Evolutionary conservation across 1,140 invertebrate species (phyloP).

Genomic region (Diplogasteroides magnus): DNA sequence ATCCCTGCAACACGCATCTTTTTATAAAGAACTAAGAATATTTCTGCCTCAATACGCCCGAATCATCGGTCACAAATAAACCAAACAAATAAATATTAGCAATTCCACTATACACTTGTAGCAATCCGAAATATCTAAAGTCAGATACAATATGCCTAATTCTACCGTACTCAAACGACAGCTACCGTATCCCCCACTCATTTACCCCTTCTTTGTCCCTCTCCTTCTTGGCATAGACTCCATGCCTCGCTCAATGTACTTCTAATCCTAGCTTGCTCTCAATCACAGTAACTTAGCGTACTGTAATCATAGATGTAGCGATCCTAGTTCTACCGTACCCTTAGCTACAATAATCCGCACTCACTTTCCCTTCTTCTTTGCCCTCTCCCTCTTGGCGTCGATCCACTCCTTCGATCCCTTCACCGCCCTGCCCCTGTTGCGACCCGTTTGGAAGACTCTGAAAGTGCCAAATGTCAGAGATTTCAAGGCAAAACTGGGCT

Average conservation of each 20-base stretch:
- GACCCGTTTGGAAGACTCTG: constrained; percentile 21
- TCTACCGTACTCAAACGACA: neutral
- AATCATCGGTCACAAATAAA: neutral
- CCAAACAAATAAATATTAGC: neutral
- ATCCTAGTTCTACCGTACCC: no score
- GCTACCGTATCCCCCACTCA: neutral
- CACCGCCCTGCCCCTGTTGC: constrained; percentile 14
- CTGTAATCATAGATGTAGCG: no score
- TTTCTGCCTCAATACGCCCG: constrained; percentile 8
- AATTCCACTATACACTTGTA: neutral
- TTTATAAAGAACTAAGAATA: constrained; percentile 21
- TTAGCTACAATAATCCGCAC: no score
- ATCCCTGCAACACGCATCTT: constrained; percentile 17
- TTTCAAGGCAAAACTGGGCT: no score
- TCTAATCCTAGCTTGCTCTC: no score
- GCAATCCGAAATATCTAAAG: neutral
- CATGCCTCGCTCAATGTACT: constrained; percentile 37
- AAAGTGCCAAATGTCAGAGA: no score
- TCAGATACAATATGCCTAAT: neutral
- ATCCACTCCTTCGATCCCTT: constrained; percentile 42
- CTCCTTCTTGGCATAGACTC: constrained; percentile 42
- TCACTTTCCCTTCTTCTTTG: constrained; percentile 36
- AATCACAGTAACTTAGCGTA: no score
- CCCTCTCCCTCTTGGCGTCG: constrained; percentile 40
- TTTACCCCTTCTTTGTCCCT: constrained; percentile 35